Evolutionary conservation across 2,113 vertebrate genomes (phyloP).

Genomic region (Pachyramphus minor): DNA sequence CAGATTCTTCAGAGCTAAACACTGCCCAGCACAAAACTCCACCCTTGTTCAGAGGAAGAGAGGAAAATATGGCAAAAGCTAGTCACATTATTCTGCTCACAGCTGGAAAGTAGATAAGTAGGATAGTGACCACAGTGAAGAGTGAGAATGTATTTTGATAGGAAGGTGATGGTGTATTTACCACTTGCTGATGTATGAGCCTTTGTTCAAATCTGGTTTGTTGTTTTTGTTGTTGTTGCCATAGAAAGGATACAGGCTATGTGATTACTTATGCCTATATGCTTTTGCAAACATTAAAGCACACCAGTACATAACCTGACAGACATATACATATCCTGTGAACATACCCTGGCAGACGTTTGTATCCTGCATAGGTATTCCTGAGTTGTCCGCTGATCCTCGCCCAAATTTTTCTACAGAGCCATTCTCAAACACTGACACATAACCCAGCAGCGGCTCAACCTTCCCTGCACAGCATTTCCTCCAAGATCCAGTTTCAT

Average conservation of each 20-base stretch:
- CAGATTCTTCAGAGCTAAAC: background rate
- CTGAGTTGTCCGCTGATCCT: background rate
- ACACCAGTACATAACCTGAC: background rate
- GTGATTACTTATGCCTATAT: background rate
- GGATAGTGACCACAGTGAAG: background rate
- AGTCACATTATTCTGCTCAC: background rate
- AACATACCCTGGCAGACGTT: background rate
- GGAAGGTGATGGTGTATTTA: background rate
- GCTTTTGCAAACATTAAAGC: background rate
- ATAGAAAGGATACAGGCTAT: background rate
- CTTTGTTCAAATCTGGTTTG: background rate
- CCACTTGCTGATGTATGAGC: background rate
- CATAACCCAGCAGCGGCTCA: background rate
- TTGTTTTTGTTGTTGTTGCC: background rate
- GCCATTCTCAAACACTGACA: background rate
- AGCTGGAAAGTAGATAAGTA: background rate
- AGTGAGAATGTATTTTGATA: background rate
- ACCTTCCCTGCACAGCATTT: background rate
- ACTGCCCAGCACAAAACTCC: background rate
- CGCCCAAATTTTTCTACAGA: background rate
- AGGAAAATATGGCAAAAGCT: background rate
- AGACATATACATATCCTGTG: slow-evolving; percentile 16
- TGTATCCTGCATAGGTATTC: slow-evolving; percentile 13
- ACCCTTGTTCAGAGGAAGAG: background rate
- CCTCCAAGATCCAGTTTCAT: slow-evolving; percentile 1